Evolutionary conservation across 2,888 invertebrate genomes (phyloP).

Genomic region (Synanthedon andrenaeformis): DNA sequence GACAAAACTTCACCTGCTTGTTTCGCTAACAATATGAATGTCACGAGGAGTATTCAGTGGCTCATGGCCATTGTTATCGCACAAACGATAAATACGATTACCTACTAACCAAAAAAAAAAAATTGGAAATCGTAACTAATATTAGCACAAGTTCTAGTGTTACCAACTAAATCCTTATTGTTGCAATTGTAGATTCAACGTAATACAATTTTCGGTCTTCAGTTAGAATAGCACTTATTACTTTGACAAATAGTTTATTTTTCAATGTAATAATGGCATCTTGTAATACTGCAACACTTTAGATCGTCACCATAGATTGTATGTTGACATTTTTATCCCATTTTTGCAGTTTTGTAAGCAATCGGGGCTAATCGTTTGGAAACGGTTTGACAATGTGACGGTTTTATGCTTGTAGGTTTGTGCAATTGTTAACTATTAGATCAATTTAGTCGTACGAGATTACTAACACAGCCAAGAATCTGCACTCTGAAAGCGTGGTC

Average conservation of each 20-base stretch:
- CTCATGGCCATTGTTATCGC: conserved; percentile 23
- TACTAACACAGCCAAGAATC: neutral
- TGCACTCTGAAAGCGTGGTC: too few relatives aligned
- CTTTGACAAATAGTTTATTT: neutral
- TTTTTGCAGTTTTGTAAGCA: conserved; percentile 48
- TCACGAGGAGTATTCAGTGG: conserved; percentile 21
- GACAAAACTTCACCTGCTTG: conserved; percentile 28
- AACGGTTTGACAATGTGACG: conserved; percentile 30
- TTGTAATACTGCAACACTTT: conserved; percentile 13
- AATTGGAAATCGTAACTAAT: conserved; percentile 31
- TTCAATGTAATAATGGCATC: neutral
- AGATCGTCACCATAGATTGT: conserved; percentile 55
- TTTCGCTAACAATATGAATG: conserved; percentile 20
- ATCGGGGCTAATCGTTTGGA: conserved; percentile 54
- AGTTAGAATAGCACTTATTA: neutral
- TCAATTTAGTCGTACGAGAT: neutral
- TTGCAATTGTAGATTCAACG: conserved; percentile 11
- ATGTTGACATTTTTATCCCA: conserved; percentile 68
- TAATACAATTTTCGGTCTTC: neutral
- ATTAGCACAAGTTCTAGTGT: conserved; percentile 58
- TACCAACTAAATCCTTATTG: conserved; percentile 38
- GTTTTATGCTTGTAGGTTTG: conserved; percentile 3
- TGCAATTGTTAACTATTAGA: neutral
- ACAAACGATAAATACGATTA: conserved; percentile 23
- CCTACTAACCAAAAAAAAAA: conserved; percentile 19